These are phyloP conservation scores for Itoplectis maculator DNA, from an alignment of 2,888 invertebrate genomes.

Conservation along the genomic window DNA sequence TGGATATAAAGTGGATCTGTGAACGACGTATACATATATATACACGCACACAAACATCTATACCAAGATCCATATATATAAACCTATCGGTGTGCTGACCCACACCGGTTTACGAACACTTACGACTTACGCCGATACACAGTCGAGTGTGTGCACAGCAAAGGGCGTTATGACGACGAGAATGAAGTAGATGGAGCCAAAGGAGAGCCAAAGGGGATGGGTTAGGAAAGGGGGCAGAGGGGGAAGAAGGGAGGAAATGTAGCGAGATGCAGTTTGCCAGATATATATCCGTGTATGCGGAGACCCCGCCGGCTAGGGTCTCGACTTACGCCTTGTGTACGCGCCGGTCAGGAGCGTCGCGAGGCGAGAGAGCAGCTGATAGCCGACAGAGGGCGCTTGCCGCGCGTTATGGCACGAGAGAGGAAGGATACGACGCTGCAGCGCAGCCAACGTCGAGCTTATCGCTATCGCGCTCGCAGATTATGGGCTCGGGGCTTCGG, in stretches of 20 bases:
- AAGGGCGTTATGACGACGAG: constrained; percentile 26
- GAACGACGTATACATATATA: background rate
- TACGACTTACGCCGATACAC: constrained; percentile 50
- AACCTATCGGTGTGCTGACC: background rate
- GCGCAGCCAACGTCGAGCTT: constrained; percentile 41
- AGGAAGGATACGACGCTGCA: constrained; percentile 22
- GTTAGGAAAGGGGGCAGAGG: too few relatives aligned
- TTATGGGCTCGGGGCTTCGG: constrained; percentile 55
- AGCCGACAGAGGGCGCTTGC: too few relatives aligned
- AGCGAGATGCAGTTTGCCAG: constrained; percentile 13
- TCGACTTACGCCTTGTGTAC: constrained; percentile 52
- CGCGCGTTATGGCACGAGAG: too few relatives aligned
- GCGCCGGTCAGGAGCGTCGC: too few relatives aligned
- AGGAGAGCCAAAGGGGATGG: too few relatives aligned
- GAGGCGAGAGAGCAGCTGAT: constrained; percentile 14
- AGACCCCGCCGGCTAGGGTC: constrained; percentile 47
- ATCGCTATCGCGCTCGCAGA: constrained; percentile 56
- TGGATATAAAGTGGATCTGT: constrained; percentile 56
- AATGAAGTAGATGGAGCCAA: too few relatives aligned
- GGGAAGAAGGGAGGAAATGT: background rate
- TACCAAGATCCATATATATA: too few relatives aligned
- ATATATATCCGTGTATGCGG: constrained; percentile 29
- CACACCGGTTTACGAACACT: constrained; percentile 34
- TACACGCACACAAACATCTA: too few relatives aligned
- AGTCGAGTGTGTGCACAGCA: constrained; percentile 18